A percentile compares a stretch with the other conserved stretches of the same genome.
Evolutionary conservation across 2,797 vertebrate genomes (phyloP).

Genomic region (Nasua narica): DNA sequence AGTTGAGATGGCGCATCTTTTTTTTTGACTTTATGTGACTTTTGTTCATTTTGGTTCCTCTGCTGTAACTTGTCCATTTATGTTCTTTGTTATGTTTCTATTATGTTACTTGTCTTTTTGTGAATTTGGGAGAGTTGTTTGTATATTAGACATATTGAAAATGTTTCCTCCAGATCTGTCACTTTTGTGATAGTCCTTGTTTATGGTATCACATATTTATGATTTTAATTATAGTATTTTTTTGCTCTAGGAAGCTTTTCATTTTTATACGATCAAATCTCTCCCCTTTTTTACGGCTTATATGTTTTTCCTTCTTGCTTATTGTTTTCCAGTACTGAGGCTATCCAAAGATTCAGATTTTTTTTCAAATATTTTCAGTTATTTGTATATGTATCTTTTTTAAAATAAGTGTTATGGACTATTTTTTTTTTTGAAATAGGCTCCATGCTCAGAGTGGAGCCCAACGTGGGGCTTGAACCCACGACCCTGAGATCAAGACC

Average conservation of each 20-base stretch:
- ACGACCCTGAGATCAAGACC: neutral
- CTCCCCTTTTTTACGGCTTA: neutral
- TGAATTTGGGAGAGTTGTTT: neutral
- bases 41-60: neutral
- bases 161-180: neutral
- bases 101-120: neutral
- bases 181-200: neutral
- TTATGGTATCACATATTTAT: neutral
- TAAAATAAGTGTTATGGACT: neutral
- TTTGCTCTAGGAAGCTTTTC: neutral
- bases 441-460: neutral
- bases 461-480: neutral
- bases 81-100: neutral
- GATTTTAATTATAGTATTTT: neutral
- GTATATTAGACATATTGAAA: neutral
- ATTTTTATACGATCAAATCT: neutral
- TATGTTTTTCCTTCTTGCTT: neutral
- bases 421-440: neutral
- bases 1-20: neutral
- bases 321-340: neutral
- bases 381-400: neutral
- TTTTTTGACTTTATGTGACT: neutral
- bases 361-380: neutral
- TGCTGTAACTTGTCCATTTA: neutral
- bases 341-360: neutral